Percentiles rank a stretch among this genome's conserved stretches.
These are phyloP conservation scores for Strigamia crassipes DNA, from an alignment of 2,888 invertebrate species.

Conservation along the genomic window DNA sequence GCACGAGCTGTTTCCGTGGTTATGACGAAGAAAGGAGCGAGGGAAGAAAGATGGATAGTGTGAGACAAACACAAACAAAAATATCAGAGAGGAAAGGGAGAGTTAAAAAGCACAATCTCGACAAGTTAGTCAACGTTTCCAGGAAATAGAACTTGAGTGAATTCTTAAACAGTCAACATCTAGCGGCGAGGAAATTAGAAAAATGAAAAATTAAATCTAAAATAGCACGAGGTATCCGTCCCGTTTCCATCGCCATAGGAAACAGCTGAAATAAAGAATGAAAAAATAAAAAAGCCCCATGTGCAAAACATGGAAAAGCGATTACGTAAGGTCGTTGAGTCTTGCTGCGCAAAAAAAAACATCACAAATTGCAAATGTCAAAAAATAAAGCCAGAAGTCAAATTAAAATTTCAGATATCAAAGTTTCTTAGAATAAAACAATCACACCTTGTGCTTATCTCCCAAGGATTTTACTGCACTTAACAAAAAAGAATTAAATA, in stretches of 20 bases:
- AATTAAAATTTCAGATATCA: too few species aligned
- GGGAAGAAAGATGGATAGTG: not conserved
- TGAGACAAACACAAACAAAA: not conserved
- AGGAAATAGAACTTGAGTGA: not conserved
- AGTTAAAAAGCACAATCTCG: not conserved
- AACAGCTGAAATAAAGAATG: not conserved
- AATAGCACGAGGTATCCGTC: not conserved
- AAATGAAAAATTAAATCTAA: not conserved
- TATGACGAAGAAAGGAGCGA: not conserved
- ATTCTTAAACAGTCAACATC: slow-evolving; percentile 13
- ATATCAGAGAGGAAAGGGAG: not conserved
- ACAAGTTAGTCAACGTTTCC: slow-evolving; percentile 31
- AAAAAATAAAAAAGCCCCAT: not conserved
- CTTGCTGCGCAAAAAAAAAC: not conserved
- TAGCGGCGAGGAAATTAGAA: not conserved
- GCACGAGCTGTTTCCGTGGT: slow-evolving; percentile 18
- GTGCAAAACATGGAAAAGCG: slow-evolving; percentile 24
- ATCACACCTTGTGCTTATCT: too few species aligned
- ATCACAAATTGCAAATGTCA: not conserved
- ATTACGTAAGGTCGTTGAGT: not conserved
- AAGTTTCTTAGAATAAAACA: too few species aligned
- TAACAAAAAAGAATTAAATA: too few species aligned
- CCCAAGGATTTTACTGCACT: too few species aligned
- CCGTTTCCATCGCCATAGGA: not conserved
- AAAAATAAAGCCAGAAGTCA: not conserved